Base-by-base conservation (phyloP, 2,797 vertebrate genomes). In the Enteromius anoplus region DNA sequence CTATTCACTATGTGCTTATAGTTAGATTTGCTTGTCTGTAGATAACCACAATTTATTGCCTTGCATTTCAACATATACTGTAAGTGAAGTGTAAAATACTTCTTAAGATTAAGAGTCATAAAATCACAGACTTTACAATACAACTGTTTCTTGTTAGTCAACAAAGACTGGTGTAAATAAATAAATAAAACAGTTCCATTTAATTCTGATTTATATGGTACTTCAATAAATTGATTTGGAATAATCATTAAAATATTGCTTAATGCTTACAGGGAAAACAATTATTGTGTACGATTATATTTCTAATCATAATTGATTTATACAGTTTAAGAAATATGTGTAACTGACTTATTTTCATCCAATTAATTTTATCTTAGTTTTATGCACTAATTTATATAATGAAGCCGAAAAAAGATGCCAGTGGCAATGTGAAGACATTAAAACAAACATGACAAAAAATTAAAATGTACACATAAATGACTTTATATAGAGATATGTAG, bases 351-450 rank as follows among this genome's bases (percentile, higher is more conserved):
- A 21, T 86, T 77, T 80, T 86, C 85, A 84, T 90, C 84, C 3
- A 89, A 85, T 91, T 89, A 89, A 87, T 89, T 85, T 78, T 45
- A 80, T 79, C 86, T 42, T 47, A 42, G 42, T 65, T 65, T 19
- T n/a, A 66, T 80, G 34, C 4, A 47, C 58, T 45, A 2, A 21
- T 76, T 76, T 47, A 76, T 76, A 45, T n/a, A 83, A 17, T 69
- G 29, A 68, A 75, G 62, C 23, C 32, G 37, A 40, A 66, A 66
- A 68, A 26, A 49, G 10, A 58, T 70, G 65, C 75, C 40, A 49
- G 29, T 47, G 65, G 81, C 75, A 78, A 60, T 47, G 23, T 21
- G 47, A 76, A 29, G 21, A 29, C 11, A 29, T 26, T 26, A 37
- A 12, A 60, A 69, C n/a, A 69, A 51, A 37, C 14, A 26, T 8